A percentile compares a stretch with the other conserved stretches of the same genome.
These are phyloP conservation scores for Syndactyla subalaris DNA, from an alignment of 2,797 vertebrate species.

Conservation along the genomic window DNA sequence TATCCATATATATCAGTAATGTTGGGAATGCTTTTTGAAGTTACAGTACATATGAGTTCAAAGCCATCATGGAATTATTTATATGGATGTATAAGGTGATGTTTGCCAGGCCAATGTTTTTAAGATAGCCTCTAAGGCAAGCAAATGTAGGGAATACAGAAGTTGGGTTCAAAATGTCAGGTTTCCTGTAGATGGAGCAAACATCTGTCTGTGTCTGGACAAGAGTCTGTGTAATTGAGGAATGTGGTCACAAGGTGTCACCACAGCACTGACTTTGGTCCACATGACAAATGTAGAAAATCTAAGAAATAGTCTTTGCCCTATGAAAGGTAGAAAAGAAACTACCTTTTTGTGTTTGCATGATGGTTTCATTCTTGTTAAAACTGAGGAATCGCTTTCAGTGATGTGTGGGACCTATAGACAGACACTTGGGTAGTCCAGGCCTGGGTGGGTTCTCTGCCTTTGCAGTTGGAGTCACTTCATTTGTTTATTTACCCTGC, in stretches of 20 bases:
- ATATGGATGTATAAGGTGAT: not conserved
- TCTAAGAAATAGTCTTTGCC: not conserved
- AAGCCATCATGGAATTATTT: not conserved
- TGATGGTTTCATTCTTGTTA: not conserved
- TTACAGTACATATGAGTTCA: not conserved
- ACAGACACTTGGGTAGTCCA: not conserved
- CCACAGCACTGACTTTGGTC: not conserved
- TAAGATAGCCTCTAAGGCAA: not conserved
- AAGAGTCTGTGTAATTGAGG: conserved; percentile 16
- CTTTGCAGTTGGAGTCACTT: not conserved
- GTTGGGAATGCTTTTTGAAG: not conserved
- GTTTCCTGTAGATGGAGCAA: not conserved
- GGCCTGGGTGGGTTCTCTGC: not conserved
- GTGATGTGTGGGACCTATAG: accelerated
- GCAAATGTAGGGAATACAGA: not conserved
- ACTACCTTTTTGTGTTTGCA: not conserved
- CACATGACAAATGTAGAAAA: not conserved
- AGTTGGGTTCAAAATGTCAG: not conserved
- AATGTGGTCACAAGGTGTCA: conserved; percentile 69
- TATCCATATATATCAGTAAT: not conserved
- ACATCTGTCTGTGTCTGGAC: not conserved
- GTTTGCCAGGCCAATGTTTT: not conserved
- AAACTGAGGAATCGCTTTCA: accelerated
- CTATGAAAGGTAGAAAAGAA: not conserved
- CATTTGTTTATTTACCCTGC: not conserved